A percentile compares a stretch with the other conserved stretches of the same genome.
These are phyloP conservation scores for Drosophila paramelanica DNA, from an alignment of 2,888 invertebrate species.

Conservation along the genomic window DNA sequence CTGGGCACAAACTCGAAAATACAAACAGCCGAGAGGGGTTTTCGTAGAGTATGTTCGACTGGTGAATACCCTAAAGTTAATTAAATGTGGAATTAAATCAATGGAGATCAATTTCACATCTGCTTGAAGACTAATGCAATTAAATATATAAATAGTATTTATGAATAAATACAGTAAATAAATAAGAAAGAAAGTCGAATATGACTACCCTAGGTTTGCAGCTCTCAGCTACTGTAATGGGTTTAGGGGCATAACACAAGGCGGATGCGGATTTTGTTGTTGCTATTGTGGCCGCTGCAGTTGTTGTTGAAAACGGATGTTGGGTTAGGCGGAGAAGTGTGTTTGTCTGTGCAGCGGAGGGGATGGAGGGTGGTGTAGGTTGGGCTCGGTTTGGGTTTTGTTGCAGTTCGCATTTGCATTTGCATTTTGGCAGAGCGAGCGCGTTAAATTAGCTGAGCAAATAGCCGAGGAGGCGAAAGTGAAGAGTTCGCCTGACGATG, in stretches of 20 bases:
- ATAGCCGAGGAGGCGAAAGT: constrained; percentile 40
- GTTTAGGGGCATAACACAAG: constrained; percentile 24
- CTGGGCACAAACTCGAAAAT: constrained; percentile 55
- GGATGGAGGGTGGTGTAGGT: not conserved
- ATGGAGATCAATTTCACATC: too few species aligned
- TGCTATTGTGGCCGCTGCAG: constrained; percentile 27
- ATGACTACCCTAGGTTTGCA: not conserved
- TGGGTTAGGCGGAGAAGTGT: constrained; percentile 19
- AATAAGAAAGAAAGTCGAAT: too few species aligned
- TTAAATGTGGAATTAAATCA: not conserved
- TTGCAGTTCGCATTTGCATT: constrained; percentile 59
- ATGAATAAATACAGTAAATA: too few species aligned
- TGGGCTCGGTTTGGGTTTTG: not conserved
- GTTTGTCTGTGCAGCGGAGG: not conserved
- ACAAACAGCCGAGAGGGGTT: constrained; percentile 41
- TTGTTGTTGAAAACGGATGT: constrained; percentile 49
- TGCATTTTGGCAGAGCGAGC: constrained; percentile 63
- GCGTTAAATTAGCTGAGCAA: constrained; percentile 68
- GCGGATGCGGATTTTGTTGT: constrained; percentile 35
- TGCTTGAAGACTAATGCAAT: too few species aligned
- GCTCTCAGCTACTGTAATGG: not conserved
- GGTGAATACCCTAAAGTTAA: constrained; percentile 12
- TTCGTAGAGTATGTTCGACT: not conserved
- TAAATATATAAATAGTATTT: too few species aligned
- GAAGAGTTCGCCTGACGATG: constrained; percentile 32